Evolutionary conservation across 2,113 vertebrate species (phyloP).

Genomic region (Eretmochelys imbricata): DNA sequence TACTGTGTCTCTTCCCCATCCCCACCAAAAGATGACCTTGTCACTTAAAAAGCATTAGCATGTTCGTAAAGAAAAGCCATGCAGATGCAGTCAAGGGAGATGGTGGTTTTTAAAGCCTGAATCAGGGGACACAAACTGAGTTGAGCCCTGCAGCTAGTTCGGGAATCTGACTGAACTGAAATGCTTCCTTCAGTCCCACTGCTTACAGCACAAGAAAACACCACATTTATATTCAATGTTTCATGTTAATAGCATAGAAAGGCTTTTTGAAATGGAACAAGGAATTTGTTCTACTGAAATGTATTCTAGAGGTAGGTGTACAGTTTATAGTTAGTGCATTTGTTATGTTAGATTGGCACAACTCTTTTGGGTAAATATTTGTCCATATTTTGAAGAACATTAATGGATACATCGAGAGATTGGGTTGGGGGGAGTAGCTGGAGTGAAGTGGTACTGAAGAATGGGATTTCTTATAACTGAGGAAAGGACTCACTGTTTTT

Average conservation of each 20-base stretch:
- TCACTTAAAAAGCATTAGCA: constrained; percentile 24
- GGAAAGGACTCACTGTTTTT: not conserved
- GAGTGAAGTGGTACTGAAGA: not conserved
- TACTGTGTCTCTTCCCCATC: not conserved
- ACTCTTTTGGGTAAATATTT: not conserved
- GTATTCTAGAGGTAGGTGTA: not conserved
- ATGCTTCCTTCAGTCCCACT: constrained; percentile 5
- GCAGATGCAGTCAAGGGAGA: constrained; percentile 23
- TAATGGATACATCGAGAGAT: not conserved
- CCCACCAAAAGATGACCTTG: constrained; percentile 10
- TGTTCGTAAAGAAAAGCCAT: constrained; percentile 12
- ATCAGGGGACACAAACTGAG: not conserved
- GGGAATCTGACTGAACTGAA: not conserved
- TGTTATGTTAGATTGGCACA: not conserved
- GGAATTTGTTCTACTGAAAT: constrained; percentile 14
- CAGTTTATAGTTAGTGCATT: not conserved
- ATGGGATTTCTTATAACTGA: fast-evolving
- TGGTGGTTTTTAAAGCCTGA: constrained; percentile 14
- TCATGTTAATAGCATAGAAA: constrained; percentile 31
- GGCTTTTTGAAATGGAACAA: not conserved
- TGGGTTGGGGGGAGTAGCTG: not conserved
- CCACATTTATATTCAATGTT: not conserved
- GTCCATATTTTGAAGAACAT: not conserved
- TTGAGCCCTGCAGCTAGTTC: constrained; percentile 46
- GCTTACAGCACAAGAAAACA: constrained; percentile 33